Evolutionary conservation across 2,888 invertebrate genomes (phyloP), one percentile per base, ranked within the genome.

Genomic region (Lymantria monacha): DNA sequence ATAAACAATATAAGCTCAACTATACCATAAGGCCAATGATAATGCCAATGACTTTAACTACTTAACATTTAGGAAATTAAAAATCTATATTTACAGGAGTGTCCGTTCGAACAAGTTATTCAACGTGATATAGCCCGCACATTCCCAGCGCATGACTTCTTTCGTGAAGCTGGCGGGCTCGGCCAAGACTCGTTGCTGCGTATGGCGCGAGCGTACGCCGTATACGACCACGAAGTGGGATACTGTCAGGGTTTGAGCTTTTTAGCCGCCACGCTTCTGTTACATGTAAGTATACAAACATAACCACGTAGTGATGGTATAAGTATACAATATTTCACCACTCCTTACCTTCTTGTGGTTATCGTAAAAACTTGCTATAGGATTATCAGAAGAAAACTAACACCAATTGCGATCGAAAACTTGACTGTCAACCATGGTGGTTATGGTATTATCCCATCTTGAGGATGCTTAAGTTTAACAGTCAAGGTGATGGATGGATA

Each of bases 171-270:
- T 30, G 98, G 98, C 42, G 99, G 98, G 9, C 91, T 95, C 46
- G 99, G 99, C 0, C 99, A 99, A 88, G 99, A 99, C 88, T 96
- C 98, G 11, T 92, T 99, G 48, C 97, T 97, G 79, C 96, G 97
- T 76, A 96, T 99, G 76, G 98, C 98, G 79, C 97, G 98, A 82
- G 99, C 99, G 0, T 99, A 99, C 87, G 98, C 99, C 1, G 96
- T 99, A 9, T 97, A 98, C 83, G 99, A 99, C 82, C 95, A 95
- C 53, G 99, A 99, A 91, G 97, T 99, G 57, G 98, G 98, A 50
- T 99, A 99, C 89, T 99, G 99, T 81, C 99, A 99, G 89, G 99
- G 99, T 7, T 93, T 99, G 55, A 99, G 99, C 83, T 99, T 99
- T 85, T 92, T 99, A 38, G 98, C 98, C 37, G 99, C 99, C 57